These are phyloP conservation scores for Gryllus bimaculatus DNA, from an alignment of 1,140 invertebrate species.

Conservation along the genomic window DNA sequence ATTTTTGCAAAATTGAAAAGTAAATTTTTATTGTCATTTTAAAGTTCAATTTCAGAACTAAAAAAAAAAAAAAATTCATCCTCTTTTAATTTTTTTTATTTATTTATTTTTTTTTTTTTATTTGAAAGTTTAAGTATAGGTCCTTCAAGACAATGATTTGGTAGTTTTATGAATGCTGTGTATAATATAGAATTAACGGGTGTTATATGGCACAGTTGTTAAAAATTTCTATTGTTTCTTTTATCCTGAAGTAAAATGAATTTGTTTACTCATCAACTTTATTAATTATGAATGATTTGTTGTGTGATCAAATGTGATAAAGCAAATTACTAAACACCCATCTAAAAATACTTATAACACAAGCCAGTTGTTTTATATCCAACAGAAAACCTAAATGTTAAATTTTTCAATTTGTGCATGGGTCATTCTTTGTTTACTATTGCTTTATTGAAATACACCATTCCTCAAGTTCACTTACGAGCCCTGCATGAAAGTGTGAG, in stretches of 20 bases:
- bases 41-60: background rate
- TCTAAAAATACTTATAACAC: conserved; percentile 2
- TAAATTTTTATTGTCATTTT: background rate
- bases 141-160: background rate
- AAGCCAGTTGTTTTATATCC: background rate
- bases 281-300: background rate
- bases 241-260: background rate
- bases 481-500: background rate
- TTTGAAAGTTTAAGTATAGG: background rate
- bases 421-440: background rate
- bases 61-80: too few species aligned
- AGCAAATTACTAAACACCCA: background rate
- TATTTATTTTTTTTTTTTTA: too few species aligned
- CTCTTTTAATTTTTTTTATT: too few species aligned
- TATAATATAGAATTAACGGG: background rate
- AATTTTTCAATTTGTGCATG: background rate
- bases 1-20: background rate
- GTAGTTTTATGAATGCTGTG: conserved; percentile 1
- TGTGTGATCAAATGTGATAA: background rate
- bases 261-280: background rate
- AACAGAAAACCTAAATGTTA: background rate
- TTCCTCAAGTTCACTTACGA: background rate
- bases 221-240: background rate
- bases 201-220: conserved; percentile 2
- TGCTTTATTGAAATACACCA: background rate